Evolutionary conservation across 2,888 invertebrate species (phyloP).

Genomic region (Cinara cedri): DNA sequence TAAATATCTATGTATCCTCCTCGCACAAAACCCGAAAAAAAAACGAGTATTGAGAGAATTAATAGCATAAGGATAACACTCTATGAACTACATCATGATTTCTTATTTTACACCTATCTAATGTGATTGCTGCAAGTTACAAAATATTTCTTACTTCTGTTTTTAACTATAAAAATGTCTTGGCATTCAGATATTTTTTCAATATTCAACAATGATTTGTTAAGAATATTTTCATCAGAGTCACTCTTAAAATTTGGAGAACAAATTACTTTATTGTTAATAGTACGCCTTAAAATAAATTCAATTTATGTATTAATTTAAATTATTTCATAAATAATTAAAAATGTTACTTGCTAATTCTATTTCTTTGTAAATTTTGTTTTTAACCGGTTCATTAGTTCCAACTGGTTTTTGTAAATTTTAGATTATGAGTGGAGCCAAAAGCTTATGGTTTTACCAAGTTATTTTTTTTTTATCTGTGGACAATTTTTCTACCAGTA

Average conservation of each 20-base stretch:
- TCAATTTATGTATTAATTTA: constrained; percentile 3
- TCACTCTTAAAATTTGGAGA: constrained; percentile 6
- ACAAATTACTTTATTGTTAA: constrained; percentile 4
- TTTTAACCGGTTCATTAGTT: too few species aligned
- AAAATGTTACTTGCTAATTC: constrained; percentile 11
- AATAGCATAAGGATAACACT: too few species aligned
- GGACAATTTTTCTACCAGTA: too few species aligned
- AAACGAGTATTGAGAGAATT: too few species aligned
- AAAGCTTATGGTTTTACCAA: too few species aligned
- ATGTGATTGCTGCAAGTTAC: background rate
- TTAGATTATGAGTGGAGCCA: too few species aligned
- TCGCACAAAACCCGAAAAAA: too few species aligned
- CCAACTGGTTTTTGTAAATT: too few species aligned
- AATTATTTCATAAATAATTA: constrained; percentile 1
- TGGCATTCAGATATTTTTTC: background rate
- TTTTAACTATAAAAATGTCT: constrained; percentile 2
- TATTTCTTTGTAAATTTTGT: background rate
- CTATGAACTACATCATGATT: background rate
- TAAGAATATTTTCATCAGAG: constrained; percentile 24
- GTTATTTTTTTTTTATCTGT: too few species aligned
- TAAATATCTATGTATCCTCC: too few species aligned
- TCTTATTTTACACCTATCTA: constrained; percentile 6
- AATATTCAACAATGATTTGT: background rate
- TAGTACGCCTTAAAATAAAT: constrained; percentile 19
- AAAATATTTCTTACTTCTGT: constrained; percentile 10